Percentiles rank a stretch among this genome's conserved stretches.
Conservation (phyloP, 2,113 vertebrate species). For the Turnix velox region DNA sequence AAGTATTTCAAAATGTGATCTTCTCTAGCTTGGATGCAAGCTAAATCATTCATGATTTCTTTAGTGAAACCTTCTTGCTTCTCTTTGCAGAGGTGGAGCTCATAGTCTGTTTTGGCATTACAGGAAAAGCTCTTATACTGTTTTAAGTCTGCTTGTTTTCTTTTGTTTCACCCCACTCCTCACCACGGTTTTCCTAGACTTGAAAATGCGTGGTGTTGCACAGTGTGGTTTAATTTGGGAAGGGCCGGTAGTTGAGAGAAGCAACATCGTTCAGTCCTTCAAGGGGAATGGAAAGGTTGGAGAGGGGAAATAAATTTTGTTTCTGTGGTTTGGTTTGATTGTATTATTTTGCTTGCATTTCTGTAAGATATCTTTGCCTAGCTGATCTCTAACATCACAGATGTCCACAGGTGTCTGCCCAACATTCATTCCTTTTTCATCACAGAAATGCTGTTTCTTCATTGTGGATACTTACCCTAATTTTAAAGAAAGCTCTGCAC, state of each 20-base stretch:
- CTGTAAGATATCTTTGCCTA: neutral
- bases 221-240: neutral
- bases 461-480: neutral
- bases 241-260: neutral
- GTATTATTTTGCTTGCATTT: neutral
- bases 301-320: neutral
- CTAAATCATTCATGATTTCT: neutral
- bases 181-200: neutral
- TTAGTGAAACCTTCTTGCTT: neutral
- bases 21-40: neutral
- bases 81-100: neutral
- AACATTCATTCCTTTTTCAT: neutral
- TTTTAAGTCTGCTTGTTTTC: neutral
- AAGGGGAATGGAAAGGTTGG: neutral
- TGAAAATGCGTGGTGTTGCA: neutral
- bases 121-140: neutral
- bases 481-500: neutral
- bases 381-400: neutral
- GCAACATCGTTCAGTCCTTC: neutral
- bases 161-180: rapidly evolving
- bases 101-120: neutral
- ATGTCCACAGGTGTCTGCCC: neutral
- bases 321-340: neutral
- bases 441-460: neutral
- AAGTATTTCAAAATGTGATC: neutral